These are phyloP conservation scores for Ommatoiulus sabulosus DNA, from an alignment of 2,888 invertebrate genomes.

Conservation along the genomic window DNA sequence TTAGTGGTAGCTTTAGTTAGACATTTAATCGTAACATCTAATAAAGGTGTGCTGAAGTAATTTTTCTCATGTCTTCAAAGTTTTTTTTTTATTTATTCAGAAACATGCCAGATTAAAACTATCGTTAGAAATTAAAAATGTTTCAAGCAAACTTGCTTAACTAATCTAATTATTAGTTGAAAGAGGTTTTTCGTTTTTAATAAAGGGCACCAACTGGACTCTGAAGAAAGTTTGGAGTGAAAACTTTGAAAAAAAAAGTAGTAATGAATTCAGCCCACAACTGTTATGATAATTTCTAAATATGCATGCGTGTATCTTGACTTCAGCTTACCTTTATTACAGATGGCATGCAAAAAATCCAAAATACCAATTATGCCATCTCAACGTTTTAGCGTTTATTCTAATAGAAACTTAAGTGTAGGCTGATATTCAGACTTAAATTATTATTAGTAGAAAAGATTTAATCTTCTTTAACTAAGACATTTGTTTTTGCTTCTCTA, in stretches of 20 bases:
- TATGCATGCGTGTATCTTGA: neutral
- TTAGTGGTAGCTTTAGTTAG: neutral
- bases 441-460: neutral
- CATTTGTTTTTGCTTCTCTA: neutral
- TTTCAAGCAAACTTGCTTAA: too few species aligned
- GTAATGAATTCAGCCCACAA: too few species aligned
- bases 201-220: too few species aligned
- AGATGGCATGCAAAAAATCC: neutral
- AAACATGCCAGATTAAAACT: too few species aligned
- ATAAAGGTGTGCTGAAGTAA: neutral
- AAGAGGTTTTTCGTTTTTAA: too few species aligned
- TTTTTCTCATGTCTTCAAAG: neutral
- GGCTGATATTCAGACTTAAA: slow-evolving; percentile 28
- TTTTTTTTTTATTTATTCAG: too few species aligned
- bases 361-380: slow-evolving; percentile 8
- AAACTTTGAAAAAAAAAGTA: too few species aligned
- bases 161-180: too few species aligned
- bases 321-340: neutral
- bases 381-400: slow-evolving; percentile 12
- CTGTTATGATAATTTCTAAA: neutral
- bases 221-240: too few species aligned
- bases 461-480: slow-evolving; percentile 8
- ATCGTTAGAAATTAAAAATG: too few species aligned
- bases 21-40: neutral
- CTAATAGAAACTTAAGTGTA: slow-evolving; percentile 41